A percentile compares a stretch with the other conserved stretches of the same genome.
Evolutionary conservation across 2,888 invertebrate species (phyloP).

Genomic region (Microplitis deprimator): DNA sequence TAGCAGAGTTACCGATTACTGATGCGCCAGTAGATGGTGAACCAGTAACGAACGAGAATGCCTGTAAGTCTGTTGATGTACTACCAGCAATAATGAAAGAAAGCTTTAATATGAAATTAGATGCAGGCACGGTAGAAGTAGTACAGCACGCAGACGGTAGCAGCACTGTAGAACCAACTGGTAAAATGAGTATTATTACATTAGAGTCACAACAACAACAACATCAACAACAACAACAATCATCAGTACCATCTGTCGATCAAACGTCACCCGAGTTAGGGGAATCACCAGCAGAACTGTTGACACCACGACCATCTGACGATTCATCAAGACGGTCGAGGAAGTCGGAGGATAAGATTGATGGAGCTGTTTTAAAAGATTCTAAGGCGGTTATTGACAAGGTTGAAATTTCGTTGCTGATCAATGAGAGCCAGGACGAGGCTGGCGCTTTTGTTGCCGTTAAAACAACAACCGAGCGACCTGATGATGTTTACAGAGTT

Average conservation of each 20-base stretch:
- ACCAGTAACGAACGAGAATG: constrained; percentile 51
- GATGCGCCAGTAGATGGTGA: constrained; percentile 55
- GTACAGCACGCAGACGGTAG: constrained; percentile 65
- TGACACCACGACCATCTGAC: constrained; percentile 24
- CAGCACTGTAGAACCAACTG: constrained; percentile 64
- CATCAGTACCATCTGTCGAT: constrained; percentile 7
- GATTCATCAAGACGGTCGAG: too few relatives aligned
- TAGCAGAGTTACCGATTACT: neutral
- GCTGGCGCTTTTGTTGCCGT: constrained; percentile 59
- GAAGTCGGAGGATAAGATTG: constrained; percentile 15
- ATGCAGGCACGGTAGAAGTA: constrained; percentile 69
- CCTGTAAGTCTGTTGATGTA: constrained; percentile 68
- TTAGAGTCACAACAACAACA: constrained; percentile 47
- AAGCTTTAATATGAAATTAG: constrained; percentile 61
- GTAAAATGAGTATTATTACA: constrained; percentile 49
- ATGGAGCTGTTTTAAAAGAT: neutral
- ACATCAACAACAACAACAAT: constrained; percentile 8
- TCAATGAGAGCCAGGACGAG: constrained; percentile 58
- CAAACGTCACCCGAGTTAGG: neutral
- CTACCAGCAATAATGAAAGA: constrained; percentile 60
- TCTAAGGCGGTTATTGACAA: constrained; percentile 53
- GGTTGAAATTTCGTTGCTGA: constrained; percentile 64
- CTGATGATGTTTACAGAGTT: constrained; percentile 54
- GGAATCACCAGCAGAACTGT: neutral
- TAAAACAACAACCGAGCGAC: constrained; percentile 59